Percentiles rank a stretch among this genome's conserved stretches.
Evolutionary conservation across 2,797 vertebrate species (phyloP).

Genomic region (Salarias fasciatus): DNA sequence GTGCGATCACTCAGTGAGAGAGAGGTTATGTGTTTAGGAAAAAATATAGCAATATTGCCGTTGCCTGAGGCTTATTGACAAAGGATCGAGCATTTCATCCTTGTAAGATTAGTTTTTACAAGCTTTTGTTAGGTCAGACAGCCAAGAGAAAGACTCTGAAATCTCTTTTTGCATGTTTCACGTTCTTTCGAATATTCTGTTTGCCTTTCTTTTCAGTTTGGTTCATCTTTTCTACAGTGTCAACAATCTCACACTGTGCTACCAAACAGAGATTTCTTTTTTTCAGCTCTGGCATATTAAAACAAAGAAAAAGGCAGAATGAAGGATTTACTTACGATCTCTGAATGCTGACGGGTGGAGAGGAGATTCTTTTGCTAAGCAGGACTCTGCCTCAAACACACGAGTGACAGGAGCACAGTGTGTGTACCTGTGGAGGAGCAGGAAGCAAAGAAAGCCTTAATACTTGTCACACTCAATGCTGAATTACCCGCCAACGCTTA

Average conservation of each 20-base stretch:
- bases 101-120: constrained; percentile 46
- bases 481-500: background rate
- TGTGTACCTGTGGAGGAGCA: constrained; percentile 57
- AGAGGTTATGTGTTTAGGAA: constrained; percentile 44
- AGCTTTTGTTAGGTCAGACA: constrained; percentile 41
- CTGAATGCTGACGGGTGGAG: constrained; percentile 52
- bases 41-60: constrained; percentile 33
- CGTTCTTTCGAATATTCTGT: constrained; percentile 8
- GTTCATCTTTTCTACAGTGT: constrained; percentile 13
- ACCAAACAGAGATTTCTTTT: constrained; percentile 5
- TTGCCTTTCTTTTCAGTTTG: constrained; percentile 28
- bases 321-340: constrained; percentile 75
- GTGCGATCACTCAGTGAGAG: constrained; percentile 48
- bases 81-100: constrained; percentile 51
- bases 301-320: background rate
- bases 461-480: constrained; percentile 3
- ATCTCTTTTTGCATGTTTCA: constrained; percentile 16
- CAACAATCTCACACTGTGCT: constrained; percentile 17
- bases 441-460: constrained; percentile 29
- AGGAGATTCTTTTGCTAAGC: constrained; percentile 42
- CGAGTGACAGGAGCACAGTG: constrained; percentile 25
- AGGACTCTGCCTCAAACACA: constrained; percentile 52
- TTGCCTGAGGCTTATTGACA: constrained; percentile 47
- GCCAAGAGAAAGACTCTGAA: constrained; percentile 26
- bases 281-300: constrained; percentile 11